Base-by-base conservation (phyloP, 2,113 vertebrate species). In the Bos javanicus region DNA sequence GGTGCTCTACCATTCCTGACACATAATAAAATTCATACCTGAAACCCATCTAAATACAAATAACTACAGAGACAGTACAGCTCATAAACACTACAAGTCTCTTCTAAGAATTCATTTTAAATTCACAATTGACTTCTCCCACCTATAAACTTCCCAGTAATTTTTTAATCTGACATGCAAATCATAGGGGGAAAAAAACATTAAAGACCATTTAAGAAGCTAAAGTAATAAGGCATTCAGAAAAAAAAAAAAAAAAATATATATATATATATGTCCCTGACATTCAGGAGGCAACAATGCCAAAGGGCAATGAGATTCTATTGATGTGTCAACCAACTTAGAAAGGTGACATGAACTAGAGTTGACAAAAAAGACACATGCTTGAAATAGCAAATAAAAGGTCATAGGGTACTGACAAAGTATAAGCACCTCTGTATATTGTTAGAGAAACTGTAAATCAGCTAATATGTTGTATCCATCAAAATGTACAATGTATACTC, bases 61-160 rank as follows among this genome's bases (percentile, higher is more conserved):
- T 33, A 91, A n/a, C n/a, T 48, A 80, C 12, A 95, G 33, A 91
- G 56, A 87, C 7, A 46, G 23, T n/a, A 78, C 10, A 82, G 67
- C 87, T 91, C 43, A 19, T 80, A 95, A 94, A 60, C 30, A 81
- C 84, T 54, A 50, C 11, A 52, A 83, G 25, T 8, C 33, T 82
- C 84, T 52, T 57, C n/a, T 80, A 89, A 85, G 28, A 82, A 95
- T 76, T 56, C 60, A 87, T 90, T 86, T 97, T 96, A 87, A 94
- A 81, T 90, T 83, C 54, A 87, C 57, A 78, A 93, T 1, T 62
- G 71, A 87, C 33, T 78, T 90, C 87, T 11, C 36, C 30, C 28
- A 71, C n/a, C 57, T 94, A 12, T 78, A 64, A 83, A 50, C 33
- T 87, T 93, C 7, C 48, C 81, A 83, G 39, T 92, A 57, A 43